Evolutionary conservation across 2,888 invertebrate species (phyloP), one percentile per base, ranked within the genome.

Genomic region (Ennomos quercinarius): DNA sequence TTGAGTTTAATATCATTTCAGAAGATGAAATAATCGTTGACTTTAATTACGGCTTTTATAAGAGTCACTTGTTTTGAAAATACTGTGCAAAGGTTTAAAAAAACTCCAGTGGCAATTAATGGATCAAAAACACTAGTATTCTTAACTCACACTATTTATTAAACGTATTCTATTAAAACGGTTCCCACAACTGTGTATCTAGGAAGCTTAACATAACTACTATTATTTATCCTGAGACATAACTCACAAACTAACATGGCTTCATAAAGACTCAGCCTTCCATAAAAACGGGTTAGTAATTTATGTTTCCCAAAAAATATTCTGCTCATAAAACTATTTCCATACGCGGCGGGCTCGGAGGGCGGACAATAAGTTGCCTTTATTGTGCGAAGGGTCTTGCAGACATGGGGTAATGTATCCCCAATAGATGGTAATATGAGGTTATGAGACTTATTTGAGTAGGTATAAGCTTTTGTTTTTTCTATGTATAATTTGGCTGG

Each of bases 301-400:
- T 44, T 57, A 57, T 57, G 17, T 10, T 13, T 10, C 38, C 43
- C 36, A 45, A 44, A 48, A n/a, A 49, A 43, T 45, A 44, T 48
- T 43, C 17, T 8, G 27, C 17, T 12, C 49, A 36, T 56, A 56
- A 49, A 56, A 49, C 56, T 56, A 49, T 49, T 49, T 49, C 56
- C 56, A 49, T 56, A 56, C 43, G 34, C 27, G 43, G 35, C 47
- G 37, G 11, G 45, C 44, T 44, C 12, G 34, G 11, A 44, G 49
- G 56, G 49, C 11, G 49, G n/a, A 39, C 56, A 44, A 56, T 56
- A 56, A 56, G 49, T 56, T 56, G 49, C 40, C 49, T 56, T 56
- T 56, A 56, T 56, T 43, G 56, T 39, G 49, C 34, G 39, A 39
- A 42, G 56, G 56, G 49, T 35, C 34, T 34, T 47, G 49, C 40